A percentile compares a stretch with the other conserved stretches of the same genome.
Evolutionary conservation across 2,888 invertebrate species (phyloP).

Genomic region (Erebia aethiops): DNA sequence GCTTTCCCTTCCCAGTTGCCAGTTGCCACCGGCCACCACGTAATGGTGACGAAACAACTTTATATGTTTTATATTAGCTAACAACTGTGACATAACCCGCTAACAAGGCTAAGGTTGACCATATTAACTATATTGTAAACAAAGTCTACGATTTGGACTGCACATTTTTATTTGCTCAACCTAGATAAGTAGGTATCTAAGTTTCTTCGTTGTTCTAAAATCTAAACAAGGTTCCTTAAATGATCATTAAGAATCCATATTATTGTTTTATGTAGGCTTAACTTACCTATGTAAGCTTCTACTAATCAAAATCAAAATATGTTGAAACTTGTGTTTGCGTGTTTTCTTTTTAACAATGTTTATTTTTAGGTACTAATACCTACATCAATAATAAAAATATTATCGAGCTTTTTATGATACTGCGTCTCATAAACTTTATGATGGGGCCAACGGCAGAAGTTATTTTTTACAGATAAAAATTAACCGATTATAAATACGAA

Average conservation of each 20-base stretch:
- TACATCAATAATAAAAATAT: no score
- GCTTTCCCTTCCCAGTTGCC: conserved; percentile 51
- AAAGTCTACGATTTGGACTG: conserved; percentile 18
- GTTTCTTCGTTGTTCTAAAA: background rate
- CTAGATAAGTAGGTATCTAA: background rate
- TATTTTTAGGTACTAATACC: background rate
- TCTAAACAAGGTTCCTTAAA: background rate
- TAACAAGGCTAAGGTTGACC: conserved; percentile 77
- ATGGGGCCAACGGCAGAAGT: no score
- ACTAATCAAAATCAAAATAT: background rate
- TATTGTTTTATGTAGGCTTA: background rate
- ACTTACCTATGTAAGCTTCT: background rate
- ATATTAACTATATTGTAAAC: conserved; percentile 42
- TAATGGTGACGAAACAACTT: conserved; percentile 61
- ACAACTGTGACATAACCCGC: conserved; percentile 41
- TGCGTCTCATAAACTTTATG: no score
- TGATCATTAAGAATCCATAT: background rate
- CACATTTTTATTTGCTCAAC: background rate
- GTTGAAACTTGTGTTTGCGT: background rate
- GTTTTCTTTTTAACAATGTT: no score
- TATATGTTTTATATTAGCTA: conserved; percentile 36
- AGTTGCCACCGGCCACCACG: conserved; percentile 41
- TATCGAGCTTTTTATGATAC: no score
- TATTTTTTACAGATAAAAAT: background rate
- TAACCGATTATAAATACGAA: no score